phyloP scores from a whole-genome alignment of 2,888 invertebrate genomes.

The Nysson spinosus region DNA sequence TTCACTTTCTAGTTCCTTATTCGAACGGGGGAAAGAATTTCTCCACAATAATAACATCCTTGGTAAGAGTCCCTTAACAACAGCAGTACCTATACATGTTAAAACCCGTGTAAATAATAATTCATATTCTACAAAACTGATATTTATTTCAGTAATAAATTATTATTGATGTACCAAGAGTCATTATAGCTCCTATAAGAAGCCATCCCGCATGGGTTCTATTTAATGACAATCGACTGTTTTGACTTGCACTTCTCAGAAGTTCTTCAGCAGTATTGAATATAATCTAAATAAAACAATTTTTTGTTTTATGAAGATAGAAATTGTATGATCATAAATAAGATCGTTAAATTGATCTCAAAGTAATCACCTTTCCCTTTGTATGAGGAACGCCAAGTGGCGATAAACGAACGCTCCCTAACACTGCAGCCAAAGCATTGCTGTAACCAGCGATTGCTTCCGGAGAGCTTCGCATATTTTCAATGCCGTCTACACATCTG shows the following conservation, averaged over 20 bases:
- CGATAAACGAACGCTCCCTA: conserved; percentile 93
- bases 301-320: neutral
- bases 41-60: conserved; percentile 97
- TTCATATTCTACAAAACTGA: neutral
- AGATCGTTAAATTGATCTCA: neutral
- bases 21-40: conserved; percentile 97
- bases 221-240: conserved; percentile 94
- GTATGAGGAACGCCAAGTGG: conserved; percentile 97
- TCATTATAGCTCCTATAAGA: conserved; percentile 97
- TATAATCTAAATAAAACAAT: conserved; percentile 80
- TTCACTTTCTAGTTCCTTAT: conserved; percentile 97
- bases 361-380: conserved; percentile 89
- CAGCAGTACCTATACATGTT: conserved; percentile 85
- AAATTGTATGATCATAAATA: neutral
- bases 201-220: conserved; percentile 99
- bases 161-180: conserved; percentile 82
- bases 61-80: conserved; percentile 94
- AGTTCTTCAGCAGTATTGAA: conserved; percentile 98
- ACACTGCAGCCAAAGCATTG: conserved; percentile 93
- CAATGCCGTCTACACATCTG: conserved; percentile 91
- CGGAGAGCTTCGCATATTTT: conserved; percentile 92
- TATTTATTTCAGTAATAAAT: neutral
- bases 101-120: neutral
- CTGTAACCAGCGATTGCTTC: conserved; percentile 95
- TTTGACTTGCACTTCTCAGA: conserved; percentile 96